Conservation (phyloP, 2,113 vertebrate species). For the Zosterops pallidus region DNA sequence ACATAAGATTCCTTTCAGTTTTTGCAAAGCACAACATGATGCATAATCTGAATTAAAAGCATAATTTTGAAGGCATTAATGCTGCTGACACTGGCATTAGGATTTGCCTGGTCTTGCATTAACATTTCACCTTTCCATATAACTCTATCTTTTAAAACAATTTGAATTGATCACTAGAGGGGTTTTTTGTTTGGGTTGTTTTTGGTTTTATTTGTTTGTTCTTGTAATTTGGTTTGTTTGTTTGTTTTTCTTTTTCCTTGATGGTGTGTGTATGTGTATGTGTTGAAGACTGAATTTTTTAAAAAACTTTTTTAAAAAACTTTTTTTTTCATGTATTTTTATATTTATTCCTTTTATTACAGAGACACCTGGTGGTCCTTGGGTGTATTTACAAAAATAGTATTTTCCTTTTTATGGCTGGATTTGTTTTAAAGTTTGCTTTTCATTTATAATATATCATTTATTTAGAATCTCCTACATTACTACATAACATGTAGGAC, state of each 20-base stretch:
- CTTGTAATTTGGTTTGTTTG: too few relatives aligned
- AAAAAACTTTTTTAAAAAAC: accelerated
- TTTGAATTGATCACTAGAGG: neutral
- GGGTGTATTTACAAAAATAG: neutral
- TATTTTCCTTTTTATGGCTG: neutral
- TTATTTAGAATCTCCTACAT: neutral
- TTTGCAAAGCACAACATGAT: neutral
- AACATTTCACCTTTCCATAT: neutral
- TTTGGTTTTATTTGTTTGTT: too few relatives aligned
- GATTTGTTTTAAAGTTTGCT: neutral
- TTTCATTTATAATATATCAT: neutral
- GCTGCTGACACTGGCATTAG: neutral
- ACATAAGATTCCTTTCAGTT: neutral
- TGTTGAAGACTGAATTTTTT: neutral
- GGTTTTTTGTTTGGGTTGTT: neutral
- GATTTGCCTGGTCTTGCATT: neutral
- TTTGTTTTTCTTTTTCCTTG: too few relatives aligned
- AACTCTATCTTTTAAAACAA: neutral
- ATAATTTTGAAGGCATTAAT: neutral
- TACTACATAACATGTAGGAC: neutral
- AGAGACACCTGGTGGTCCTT: slow-evolving; percentile 42
- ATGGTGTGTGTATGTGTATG: too few relatives aligned
- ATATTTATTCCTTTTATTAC: neutral
- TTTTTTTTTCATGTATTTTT: neutral
- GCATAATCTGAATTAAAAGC: neutral